A percentile compares a stretch with the other conserved stretches of the same genome.
These are phyloP conservation scores for Muraenolepis orangiensis DNA, from an alignment of 2,797 vertebrate genomes.

Conservation along the genomic window DNA sequence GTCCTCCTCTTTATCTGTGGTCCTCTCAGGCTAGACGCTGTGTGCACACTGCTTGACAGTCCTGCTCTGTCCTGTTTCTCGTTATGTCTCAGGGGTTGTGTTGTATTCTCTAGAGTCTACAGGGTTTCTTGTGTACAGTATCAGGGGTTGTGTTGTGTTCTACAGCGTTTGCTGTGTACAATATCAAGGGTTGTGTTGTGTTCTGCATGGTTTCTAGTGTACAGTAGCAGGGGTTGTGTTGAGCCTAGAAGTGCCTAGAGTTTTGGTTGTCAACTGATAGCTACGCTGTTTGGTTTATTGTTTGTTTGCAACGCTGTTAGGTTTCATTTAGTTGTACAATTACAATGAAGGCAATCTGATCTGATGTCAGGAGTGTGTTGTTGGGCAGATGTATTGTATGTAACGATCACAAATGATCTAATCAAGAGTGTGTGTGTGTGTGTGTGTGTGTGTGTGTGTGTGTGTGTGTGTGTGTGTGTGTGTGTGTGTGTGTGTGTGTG, in stretches of 20 bases:
- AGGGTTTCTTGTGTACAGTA: neutral
- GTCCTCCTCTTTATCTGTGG: neutral
- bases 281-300: neutral
- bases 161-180: too few relatives aligned
- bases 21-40: neutral
- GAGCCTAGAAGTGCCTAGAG: too few relatives aligned
- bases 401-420: too few relatives aligned
- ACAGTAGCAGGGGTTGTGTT: too few relatives aligned
- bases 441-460: neutral
- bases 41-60: neutral
- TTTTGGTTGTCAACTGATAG: neutral
- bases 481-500: conserved; percentile 11
- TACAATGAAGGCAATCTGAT: too few relatives aligned
- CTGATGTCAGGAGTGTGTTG: too few relatives aligned
- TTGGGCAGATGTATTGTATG: too few relatives aligned
- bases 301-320: too few relatives aligned
- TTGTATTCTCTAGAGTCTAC: neutral
- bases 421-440: neutral
- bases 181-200: too few relatives aligned
- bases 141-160: too few relatives aligned
- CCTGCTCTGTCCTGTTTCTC: neutral
- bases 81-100: neutral
- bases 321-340: too few relatives aligned
- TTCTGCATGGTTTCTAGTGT: too few relatives aligned
- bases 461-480: neutral